phyloP scores from a whole-genome alignment of 2,797 vertebrate species.

The Pangasius krempfi region DNA sequence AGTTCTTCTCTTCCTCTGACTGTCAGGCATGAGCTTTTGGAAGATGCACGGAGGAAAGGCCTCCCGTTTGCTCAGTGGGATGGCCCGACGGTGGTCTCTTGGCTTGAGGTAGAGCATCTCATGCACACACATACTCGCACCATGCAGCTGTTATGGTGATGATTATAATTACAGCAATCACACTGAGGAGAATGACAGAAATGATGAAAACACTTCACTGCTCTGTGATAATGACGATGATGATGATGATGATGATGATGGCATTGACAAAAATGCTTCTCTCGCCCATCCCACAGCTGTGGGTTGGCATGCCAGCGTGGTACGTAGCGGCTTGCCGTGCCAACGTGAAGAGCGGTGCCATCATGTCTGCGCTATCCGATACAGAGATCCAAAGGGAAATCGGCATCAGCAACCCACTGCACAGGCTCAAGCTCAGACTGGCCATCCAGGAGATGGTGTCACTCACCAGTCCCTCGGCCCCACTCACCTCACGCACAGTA shows the following conservation, averaged over 20 bases:
- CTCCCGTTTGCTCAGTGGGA: conserved; percentile 95
- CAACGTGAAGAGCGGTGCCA: conserved; percentile 95
- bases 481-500: conserved; percentile 93
- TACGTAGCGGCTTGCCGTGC: conserved; percentile 95
- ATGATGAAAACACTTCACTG: conserved; percentile 39
- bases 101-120: conserved; percentile 85
- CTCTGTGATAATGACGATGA: background rate
- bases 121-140: conserved; percentile 22
- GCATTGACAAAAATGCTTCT: conserved; percentile 11
- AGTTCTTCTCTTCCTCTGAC: conserved; percentile 18
- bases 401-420: conserved; percentile 94
- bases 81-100: conserved; percentile 93
- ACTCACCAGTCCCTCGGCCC: conserved; percentile 92
- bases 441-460: conserved; percentile 99
- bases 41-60: conserved; percentile 91
- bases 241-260: conserved; percentile 3
- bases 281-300: conserved; percentile 78
- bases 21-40: conserved; percentile 89
- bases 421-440: conserved; percentile 90
- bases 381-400: conserved; percentile 97
- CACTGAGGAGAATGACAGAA: conserved; percentile 17
- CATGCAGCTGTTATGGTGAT: conserved; percentile 34
- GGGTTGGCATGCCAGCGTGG: conserved; percentile 98
- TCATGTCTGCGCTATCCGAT: conserved; percentile 96
- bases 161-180: conserved; percentile 48